Evolutionary conservation across 2,888 invertebrate genomes (phyloP), one percentile per base, ranked within the genome.

Genomic region (Philereme vetulata): DNA sequence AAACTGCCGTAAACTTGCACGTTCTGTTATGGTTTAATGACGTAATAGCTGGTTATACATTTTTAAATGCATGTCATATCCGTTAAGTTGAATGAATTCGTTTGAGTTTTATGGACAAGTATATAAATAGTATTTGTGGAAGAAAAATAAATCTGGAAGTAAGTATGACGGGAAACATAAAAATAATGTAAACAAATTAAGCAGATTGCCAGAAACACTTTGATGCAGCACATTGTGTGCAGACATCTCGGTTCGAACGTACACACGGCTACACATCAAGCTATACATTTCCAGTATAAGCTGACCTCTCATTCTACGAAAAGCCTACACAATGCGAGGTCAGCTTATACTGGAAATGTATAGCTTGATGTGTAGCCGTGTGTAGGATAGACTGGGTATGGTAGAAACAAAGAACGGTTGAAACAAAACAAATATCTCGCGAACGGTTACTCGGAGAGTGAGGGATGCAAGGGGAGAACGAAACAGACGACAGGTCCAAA

Each of bases 1-100:
- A 80, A 80, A 74, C 64, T 57, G 66, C 64, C 66, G 70, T 80
- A 79, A 79, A 73, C 57, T 68, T 66, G 61, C 72, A 70, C 72
- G 74, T 75, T 74, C 59, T 56, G 70, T 67, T 72, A 48, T 51
- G 66, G 62, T 70, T 71, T 71, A 70, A 72, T 73, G 71, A 73
- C 65, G 62, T 67, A 69, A 75, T 72, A 71, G 70, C 70, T 72
- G 66, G 70, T 65, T 73, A 74, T 75, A 72, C 76, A 72, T 75
- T 72, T 68, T 67, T 67, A 47, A 70, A 68, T 68, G 44, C 60
- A 58, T 64, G 68, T 74, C 68, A 71, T 57, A 57, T 72, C 63
- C 63, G 63, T 53, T 47, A 54, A 50, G 56, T 67, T 66, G 40
- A 56, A 59, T 62, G 57, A 60, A 62, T 51, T 51, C 63, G 52